Evolutionary conservation across 1,140 invertebrate genomes (phyloP), one percentile per base, ranked within the genome.

Genomic region (Homalodisca vitripennis): DNA sequence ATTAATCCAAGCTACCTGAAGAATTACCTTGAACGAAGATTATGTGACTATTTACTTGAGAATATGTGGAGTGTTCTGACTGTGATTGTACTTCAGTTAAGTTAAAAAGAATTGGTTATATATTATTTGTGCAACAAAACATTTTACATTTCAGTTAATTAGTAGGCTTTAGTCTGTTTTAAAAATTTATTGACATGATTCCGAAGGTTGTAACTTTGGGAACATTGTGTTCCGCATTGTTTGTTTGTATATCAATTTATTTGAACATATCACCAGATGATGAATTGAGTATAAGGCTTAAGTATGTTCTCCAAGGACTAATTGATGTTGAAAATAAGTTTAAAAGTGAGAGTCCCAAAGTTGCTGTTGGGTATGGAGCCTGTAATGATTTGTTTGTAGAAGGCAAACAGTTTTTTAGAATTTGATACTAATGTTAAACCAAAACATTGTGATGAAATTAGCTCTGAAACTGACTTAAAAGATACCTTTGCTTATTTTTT

Each of bases 401-500:
- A 72, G 91, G 86, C 3, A 84, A 86, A 12, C 81, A 87, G 57
- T 81, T 94, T 57, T n/a, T 79, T 93, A 2, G 77, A 85, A 22
- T 85, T 85, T 51, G 79, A 83, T 2, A 75, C 86, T 22, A 80
- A 86, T 62, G 82, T 83, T 10, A 74, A 74, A n/a, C 85, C 88
- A 0, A 78, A 85, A 73, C 88, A 92, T 77, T 87, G 85, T 73
- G 84, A 88, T 73, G 84, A 89, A 51, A 87, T 94, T 53, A 80
- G 83, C 14, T 87, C 82, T 32, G 83, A 86, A 65, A 80, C 88
- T 3, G 86, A 94, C 75, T 80, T 95, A 26, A 77, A 90, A 1
- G 86, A 89, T 76, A 88, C 89, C 70, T 93, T 92, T 76, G 86
- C 89, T 1, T 94, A 93, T 80, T 94, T 92, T 78, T 95, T 94